Evolutionary conservation across 2,888 invertebrate genomes (phyloP), one percentile per base, ranked within the genome.

Genomic region (Meta bourneti): DNA sequence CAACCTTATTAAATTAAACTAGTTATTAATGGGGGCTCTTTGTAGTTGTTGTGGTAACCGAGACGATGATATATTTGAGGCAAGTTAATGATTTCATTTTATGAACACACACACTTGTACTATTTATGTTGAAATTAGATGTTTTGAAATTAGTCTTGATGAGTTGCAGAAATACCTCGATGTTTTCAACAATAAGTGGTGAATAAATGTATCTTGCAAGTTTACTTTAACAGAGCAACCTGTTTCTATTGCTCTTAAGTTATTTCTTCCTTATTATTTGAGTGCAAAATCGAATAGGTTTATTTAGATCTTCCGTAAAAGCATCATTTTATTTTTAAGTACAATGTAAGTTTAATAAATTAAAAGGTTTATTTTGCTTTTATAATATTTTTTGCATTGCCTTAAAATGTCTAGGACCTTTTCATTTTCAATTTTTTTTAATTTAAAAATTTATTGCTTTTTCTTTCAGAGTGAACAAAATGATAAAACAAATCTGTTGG

Each of bases 41-140:
- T 91, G 90, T 52, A 86, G 81, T 71, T 91, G 90, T 49, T 91
- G 90, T 70, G 90, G 90, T 20, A 91, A 91, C 71, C 70, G 81
- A 19, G 90, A 86, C 19, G 90, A 91, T 54, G 90, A 91, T 69
- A 91, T 91, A 52, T 91, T 70, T 82, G 86, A 86, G 69, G 90
- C 61, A 82, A 85, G 70, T 81, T 8, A 72, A 69, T 48, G 52
- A 34, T 34, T 34, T 34, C 4, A 34, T 34, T 34, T 34, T 34
- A 34, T 34, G 34, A 34, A 34, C 11, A 54, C 49, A n/a, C n/a
- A n/a, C n/a, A n/a, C n/a, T n/a, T n/a, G 51, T 70, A 1, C 19
- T 16, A n/a, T 16, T 20, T 72, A 13, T 72, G 9, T 81, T 34
- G 34, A 34, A 34, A 34, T 34, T 34, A 2, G 1, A 34, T 34